A percentile compares a stretch with the other conserved stretches of the same genome.
Evolutionary conservation across 1,140 invertebrate species (phyloP).

Genomic region (Heliconius eleuchia): DNA sequence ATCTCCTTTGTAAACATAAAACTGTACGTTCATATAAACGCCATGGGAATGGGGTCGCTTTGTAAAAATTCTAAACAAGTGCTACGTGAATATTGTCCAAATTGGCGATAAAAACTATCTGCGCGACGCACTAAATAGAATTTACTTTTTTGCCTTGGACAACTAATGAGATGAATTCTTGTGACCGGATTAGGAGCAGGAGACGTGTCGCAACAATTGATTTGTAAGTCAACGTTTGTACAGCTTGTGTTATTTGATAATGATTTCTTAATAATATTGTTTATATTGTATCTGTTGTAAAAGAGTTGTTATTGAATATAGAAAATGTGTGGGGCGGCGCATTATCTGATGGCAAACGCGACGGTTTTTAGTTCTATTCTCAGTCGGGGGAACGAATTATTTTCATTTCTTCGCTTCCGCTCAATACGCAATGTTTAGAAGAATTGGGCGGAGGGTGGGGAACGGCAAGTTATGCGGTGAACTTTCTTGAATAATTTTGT

Average conservation of each 20-base stretch:
- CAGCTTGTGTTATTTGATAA: neutral
- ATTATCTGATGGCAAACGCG: too few species aligned
- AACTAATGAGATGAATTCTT: conserved; percentile 11
- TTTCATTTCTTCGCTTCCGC: too few species aligned
- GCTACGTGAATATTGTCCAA: conserved; percentile 44
- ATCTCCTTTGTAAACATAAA: conserved; percentile 32
- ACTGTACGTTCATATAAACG: conserved; percentile 30
- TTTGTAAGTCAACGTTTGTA: conserved; percentile 3
- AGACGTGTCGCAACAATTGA: neutral
- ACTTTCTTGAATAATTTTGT: too few species aligned
- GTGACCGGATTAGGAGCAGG: neutral
- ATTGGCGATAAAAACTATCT: conserved; percentile 34
- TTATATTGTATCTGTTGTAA: neutral
- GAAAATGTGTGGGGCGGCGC: too few species aligned
- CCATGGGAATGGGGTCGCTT: conserved; percentile 46
- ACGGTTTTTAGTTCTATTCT: too few species aligned
- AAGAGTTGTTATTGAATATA: too few species aligned
- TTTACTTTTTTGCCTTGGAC: conserved; percentile 21
- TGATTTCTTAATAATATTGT: neutral
- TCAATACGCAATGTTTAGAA: too few species aligned
- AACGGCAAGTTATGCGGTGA: too few species aligned
- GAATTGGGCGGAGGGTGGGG: too few species aligned
- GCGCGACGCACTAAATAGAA: conserved; percentile 10
- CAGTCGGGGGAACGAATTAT: too few species aligned
- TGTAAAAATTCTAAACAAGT: conserved; percentile 25